phyloP scores from a whole-genome alignment of 2,113 vertebrate genomes.

The Grammomys dolichurus region DNA sequence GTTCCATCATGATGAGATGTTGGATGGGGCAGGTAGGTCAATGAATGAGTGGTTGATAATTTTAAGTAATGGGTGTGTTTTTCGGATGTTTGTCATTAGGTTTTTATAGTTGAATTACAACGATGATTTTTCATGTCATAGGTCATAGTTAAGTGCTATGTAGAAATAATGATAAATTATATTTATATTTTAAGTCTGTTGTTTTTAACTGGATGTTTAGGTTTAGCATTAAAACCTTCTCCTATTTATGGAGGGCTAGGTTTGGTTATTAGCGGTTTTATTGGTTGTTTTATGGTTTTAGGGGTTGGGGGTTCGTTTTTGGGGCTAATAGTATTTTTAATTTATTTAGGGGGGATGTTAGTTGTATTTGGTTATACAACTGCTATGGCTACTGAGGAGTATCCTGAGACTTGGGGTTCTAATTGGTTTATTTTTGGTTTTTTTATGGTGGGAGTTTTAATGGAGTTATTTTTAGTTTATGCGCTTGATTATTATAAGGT shows the following conservation, averaged over 20 bases:
- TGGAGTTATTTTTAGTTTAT: too few relatives aligned
- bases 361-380: neutral
- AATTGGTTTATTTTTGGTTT: neutral
- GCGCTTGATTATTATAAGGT: too few relatives aligned
- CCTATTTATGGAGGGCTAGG: neutral
- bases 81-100: too few relatives aligned
- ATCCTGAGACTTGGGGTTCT: neutral
- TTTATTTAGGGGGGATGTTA: neutral
- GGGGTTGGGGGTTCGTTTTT: neutral
- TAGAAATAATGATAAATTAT: neutral
- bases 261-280: neutral
- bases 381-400: neutral
- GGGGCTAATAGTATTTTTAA: neutral
- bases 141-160: neutral
- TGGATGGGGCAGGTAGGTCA: too few relatives aligned
- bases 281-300: neutral
- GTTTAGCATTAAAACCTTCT: neutral
- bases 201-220: neutral
- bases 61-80: too few relatives aligned
- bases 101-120: neutral
- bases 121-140: neutral
- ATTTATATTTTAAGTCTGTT: neutral
- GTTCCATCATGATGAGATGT: too few relatives aligned
- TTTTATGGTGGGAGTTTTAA: rapidly evolving
- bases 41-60: too few relatives aligned